Evolutionary conservation across 2,888 invertebrate genomes (phyloP), one percentile per base, ranked within the genome.

Genomic region (Campoplex capitator): DNA sequence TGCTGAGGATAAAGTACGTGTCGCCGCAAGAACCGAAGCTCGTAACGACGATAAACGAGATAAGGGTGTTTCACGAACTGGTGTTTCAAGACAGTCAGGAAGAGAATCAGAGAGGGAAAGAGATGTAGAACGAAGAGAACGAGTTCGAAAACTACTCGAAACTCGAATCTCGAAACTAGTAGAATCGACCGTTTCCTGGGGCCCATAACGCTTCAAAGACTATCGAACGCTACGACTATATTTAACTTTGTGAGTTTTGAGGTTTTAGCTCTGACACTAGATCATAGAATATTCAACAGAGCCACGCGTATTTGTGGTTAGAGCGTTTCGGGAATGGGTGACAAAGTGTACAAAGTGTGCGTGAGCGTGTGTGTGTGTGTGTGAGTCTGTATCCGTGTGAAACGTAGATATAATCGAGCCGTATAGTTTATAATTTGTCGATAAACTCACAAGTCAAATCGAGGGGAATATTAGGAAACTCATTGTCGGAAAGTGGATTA

Each of bases 11-110:
- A 73, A 78, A 45, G 73, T 74, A 78, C 78, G 76, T 81, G 86
- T 84, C 80, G 62, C 65, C 84, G 84, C 81, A 77, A 73, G 73
- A 77, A 84, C 71, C 51, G 54, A 84, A 68, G 70, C 58, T 75
- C 68, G 79, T 76, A 70, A 79, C 86, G 83, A 83, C 78, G 86
- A 86, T 86, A 86, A 86, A 83, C 83, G 83, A 78, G 86, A 86
- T 83, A 86, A 86, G 86, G 74, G 77, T 48, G 38, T 48, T 54
- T 32, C 51, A 71, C 51, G 68, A 71, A 58, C 56, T 42, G 62
- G 32, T 62, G 62, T 62, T 32, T 32, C 62, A 62, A 62, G 62
- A 62, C 62, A 62, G 32, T 62, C 32, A 32, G 32, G 32, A 62
- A 62, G 62, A 62, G 62, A 62, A 68, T n/a, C 42, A 51, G 28